Conservation (phyloP, 2,797 vertebrate species). For the Oryzias dopingdopingensis region DNA sequence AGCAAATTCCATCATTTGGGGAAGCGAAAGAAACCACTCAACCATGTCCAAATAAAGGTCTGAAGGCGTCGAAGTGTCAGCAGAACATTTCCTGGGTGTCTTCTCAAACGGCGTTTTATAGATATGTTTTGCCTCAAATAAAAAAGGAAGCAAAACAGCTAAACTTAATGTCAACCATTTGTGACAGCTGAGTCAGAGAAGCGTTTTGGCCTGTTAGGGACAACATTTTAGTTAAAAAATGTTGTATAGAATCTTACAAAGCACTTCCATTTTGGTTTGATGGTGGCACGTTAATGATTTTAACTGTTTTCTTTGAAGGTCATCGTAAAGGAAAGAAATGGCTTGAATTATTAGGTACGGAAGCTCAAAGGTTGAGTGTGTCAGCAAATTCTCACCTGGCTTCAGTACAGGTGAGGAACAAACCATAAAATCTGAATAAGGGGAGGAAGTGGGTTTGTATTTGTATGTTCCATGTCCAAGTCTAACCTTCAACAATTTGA, state of each 20-base stretch:
- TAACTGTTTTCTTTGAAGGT: too few species aligned
- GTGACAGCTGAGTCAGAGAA: neutral
- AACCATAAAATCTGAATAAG: too few species aligned
- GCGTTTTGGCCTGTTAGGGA: neutral
- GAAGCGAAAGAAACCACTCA: conserved; percentile 45
- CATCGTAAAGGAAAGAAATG: too few species aligned
- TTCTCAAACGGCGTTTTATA: neutral
- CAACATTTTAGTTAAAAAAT: neutral
- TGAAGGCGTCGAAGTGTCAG: conserved; percentile 7
- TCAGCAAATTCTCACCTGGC: too few species aligned
- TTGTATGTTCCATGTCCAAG: too few species aligned
- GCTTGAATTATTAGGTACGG: too few species aligned
- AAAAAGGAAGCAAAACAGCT: neutral
- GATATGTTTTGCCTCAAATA: conserved; percentile 6
- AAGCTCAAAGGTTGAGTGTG: too few species aligned
- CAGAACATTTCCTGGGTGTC: conserved; percentile 15
- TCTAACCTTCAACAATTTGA: neutral
- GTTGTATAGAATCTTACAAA: too few species aligned
- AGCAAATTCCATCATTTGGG: conserved; percentile 26
- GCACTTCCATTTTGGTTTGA: too few species aligned
- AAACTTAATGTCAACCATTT: neutral
- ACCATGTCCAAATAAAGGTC: conserved; percentile 23
- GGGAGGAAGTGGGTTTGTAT: too few species aligned
- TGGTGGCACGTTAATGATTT: too few species aligned
- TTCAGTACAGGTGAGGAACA: too few species aligned